phyloP scores from a whole-genome alignment of 2,797 vertebrate species.

The Esox lucius region DNA sequence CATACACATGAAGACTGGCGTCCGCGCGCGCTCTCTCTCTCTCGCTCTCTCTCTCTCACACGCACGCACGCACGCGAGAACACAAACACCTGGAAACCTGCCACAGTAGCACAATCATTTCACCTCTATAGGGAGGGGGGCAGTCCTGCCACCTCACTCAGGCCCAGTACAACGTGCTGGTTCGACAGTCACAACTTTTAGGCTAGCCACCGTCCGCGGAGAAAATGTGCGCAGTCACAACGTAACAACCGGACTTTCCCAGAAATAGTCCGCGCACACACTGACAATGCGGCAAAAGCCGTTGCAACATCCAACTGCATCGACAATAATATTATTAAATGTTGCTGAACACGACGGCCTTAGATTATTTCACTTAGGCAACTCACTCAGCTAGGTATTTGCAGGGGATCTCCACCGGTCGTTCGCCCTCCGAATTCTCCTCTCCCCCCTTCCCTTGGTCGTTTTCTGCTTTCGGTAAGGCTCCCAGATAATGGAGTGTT shows the following conservation, averaged over 20 bases:
- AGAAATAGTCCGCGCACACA: constrained; percentile 9
- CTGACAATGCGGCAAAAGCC: constrained; percentile 29
- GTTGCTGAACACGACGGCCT: not conserved
- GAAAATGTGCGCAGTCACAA: constrained; percentile 29
- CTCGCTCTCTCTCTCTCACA: not conserved
- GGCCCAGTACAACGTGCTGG: constrained; percentile 32
- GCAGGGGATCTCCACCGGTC: constrained; percentile 43
- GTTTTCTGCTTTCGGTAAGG: constrained; percentile 18
- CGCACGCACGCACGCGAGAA: constrained; percentile 31
- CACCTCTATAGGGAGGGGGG: not conserved
- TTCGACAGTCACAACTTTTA: constrained; percentile 9
- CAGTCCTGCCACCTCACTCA: not conserved
- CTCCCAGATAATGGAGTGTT: constrained; percentile 24
- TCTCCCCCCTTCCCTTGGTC: constrained; percentile 52
- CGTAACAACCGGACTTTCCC: constrained; percentile 7
- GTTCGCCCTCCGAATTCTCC: constrained; percentile 24
- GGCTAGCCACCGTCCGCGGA: not conserved
- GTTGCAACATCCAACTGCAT: not conserved
- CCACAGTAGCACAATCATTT: not conserved
- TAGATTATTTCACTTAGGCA: not conserved
- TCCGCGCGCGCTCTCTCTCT: too few species aligned
- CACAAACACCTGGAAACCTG: constrained; percentile 30
- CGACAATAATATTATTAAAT: not conserved
- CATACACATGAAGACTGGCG: constrained; percentile 1
- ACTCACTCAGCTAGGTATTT: constrained; percentile 64